Evolutionary conservation across 2,797 vertebrate species (phyloP).

Genomic region (Lemur catta): DNA sequence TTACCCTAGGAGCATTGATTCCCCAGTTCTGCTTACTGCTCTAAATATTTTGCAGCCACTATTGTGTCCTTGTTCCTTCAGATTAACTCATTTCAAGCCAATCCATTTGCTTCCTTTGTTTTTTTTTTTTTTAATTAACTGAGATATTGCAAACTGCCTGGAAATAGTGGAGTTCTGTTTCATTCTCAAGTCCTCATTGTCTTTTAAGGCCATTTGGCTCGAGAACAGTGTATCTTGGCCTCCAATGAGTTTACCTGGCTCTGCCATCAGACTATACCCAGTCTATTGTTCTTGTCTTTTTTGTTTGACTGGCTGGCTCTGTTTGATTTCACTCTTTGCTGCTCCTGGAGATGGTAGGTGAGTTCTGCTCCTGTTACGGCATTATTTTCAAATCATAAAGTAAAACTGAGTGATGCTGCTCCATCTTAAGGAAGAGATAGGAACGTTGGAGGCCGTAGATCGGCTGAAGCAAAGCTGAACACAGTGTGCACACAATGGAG

Average conservation of each 20-base stretch:
- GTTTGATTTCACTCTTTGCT: conserved; percentile 13
- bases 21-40: neutral
- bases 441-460: neutral
- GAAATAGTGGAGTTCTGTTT: neutral
- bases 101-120: neutral
- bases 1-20: neutral
- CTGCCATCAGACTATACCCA: neutral
- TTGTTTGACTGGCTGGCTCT: neutral
- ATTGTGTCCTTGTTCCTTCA: neutral
- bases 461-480: neutral
- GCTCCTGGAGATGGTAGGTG: neutral
- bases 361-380: neutral
- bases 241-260: neutral
- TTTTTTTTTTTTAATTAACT: conserved; percentile 32
- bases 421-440: neutral
- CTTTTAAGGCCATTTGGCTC: neutral
- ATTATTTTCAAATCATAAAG: neutral
- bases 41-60: neutral
- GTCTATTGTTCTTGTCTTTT: neutral
- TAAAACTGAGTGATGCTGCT: neutral
- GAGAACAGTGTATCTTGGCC: neutral
- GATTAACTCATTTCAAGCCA: neutral
- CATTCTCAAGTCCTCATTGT: neutral
- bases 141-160: conserved; percentile 21
- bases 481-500: accelerated